Evolutionary conservation across 2,888 invertebrate species (phyloP).

Genomic region (Octonoba sinensis): DNA sequence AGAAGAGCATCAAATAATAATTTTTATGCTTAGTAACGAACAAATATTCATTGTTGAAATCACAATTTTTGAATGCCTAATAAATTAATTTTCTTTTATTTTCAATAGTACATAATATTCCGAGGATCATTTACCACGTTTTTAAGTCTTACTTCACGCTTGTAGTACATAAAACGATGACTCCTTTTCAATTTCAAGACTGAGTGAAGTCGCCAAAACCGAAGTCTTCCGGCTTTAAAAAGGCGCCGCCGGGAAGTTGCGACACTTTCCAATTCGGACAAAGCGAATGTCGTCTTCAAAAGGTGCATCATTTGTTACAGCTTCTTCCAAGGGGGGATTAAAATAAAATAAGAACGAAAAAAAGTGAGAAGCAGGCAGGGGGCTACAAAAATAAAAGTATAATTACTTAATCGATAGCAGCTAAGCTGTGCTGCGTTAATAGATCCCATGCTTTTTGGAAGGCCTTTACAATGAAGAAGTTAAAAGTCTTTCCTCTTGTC

Average conservation of each 20-base stretch:
- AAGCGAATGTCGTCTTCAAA: conserved; percentile 42
- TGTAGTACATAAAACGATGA: background rate
- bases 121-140: too few species aligned
- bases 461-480: conserved; percentile 53
- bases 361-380: background rate
- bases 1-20: too few species aligned
- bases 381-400: conserved; percentile 56
- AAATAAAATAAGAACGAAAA: conserved; percentile 31
- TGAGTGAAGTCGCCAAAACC: background rate
- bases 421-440: conserved; percentile 51
- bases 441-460: conserved; percentile 43
- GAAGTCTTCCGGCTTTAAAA: conserved; percentile 20
- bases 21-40: too few species aligned
- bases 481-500: conserved; percentile 37
- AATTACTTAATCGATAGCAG: conserved; percentile 62
- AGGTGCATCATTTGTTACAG: conserved; percentile 54
- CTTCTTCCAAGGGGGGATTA: conserved; percentile 23
- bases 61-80: too few species aligned
- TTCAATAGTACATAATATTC: too few species aligned
- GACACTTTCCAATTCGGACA: conserved; percentile 29
- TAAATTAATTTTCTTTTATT: too few species aligned
- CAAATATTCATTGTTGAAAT: too few species aligned
- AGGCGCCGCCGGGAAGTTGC: conserved; percentile 18
- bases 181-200: background rate
- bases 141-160: too few species aligned